phyloP scores from a whole-genome alignment of 2,113 vertebrate genomes.

The Lepisosteus oculatus region DNA sequence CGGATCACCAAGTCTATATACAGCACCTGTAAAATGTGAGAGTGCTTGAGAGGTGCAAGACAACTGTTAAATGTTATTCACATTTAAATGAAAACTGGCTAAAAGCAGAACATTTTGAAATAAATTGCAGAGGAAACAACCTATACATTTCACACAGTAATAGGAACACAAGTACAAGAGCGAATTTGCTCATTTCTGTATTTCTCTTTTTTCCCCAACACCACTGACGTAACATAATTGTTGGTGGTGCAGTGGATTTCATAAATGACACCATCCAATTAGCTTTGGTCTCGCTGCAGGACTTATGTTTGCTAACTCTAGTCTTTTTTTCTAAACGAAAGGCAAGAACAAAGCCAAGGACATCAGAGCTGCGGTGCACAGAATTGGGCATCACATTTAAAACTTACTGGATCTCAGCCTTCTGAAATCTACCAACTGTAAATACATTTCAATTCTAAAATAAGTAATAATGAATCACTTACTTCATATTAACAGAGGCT shows the following conservation, averaged over 20 bases:
- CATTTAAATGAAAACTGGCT: too few species aligned
- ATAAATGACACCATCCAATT: slow-evolving; percentile 30
- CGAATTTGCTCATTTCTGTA: slow-evolving; percentile 27
- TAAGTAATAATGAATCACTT: not conserved
- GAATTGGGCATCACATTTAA: slow-evolving; percentile 18
- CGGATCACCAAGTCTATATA: too few species aligned
- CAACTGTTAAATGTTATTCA: too few species aligned
- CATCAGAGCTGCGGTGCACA: not conserved
- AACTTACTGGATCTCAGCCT: slow-evolving; percentile 10
- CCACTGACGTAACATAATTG: slow-evolving; percentile 38
- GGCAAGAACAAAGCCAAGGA: slow-evolving; percentile 32
- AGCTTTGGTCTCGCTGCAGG: slow-evolving; percentile 34
- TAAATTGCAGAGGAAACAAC: slow-evolving; percentile 30
- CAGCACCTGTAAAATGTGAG: too few species aligned
- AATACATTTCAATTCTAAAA: slow-evolving; percentile 4
- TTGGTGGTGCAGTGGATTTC: slow-evolving; percentile 31
- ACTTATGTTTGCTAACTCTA: slow-evolving; percentile 31
- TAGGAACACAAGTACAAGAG: slow-evolving; percentile 19
- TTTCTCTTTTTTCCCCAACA: not conserved
- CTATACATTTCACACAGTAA: slow-evolving; percentile 28
- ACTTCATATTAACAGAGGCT: not conserved
- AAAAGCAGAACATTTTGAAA: slow-evolving; percentile 17
- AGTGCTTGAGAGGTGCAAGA: too few species aligned
- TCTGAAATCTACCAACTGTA: slow-evolving; percentile 1
- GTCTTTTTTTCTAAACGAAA: slow-evolving; percentile 43